Percentiles rank a stretch among this genome's conserved stretches.
Evolutionary conservation across 1,140 invertebrate species (phyloP).

Genomic region (Frieseomelitta varia): DNA sequence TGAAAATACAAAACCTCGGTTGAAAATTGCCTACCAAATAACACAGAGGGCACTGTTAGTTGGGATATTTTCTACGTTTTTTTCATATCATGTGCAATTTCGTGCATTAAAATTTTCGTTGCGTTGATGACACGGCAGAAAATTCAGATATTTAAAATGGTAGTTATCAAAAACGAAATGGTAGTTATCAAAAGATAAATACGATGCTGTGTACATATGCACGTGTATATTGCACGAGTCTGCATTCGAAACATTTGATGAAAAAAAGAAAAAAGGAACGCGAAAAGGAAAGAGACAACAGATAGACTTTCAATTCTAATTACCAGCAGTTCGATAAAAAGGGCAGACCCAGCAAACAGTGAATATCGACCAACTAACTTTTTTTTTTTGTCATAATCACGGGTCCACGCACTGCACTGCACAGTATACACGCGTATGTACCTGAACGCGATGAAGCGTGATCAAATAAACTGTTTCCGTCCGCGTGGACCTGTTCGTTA

Average conservation of each 20-base stretch:
- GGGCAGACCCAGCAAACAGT: background rate
- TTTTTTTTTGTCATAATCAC: conserved; percentile 32
- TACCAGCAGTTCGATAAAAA: background rate
- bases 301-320: background rate
- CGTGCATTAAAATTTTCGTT: too few relatives aligned
- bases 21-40: too few relatives aligned
- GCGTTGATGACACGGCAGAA: background rate
- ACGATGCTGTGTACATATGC: too few relatives aligned
- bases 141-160: background rate
- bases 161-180: background rate
- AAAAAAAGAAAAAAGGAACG: background rate
- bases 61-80: too few relatives aligned
- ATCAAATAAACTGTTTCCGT: conserved; percentile 30
- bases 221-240: background rate
- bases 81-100: too few relatives aligned
- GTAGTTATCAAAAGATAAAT: background rate
- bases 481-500: background rate
- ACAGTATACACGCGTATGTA: background rate
- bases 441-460: background rate
- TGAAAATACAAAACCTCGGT: too few relatives aligned
- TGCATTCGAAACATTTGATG: background rate
- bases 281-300: background rate
- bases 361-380: background rate
- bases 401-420: background rate
- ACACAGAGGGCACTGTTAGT: too few relatives aligned